Conservation (phyloP, 2,113 vertebrate genomes). For the Neopipo cinnamomea region DNA sequence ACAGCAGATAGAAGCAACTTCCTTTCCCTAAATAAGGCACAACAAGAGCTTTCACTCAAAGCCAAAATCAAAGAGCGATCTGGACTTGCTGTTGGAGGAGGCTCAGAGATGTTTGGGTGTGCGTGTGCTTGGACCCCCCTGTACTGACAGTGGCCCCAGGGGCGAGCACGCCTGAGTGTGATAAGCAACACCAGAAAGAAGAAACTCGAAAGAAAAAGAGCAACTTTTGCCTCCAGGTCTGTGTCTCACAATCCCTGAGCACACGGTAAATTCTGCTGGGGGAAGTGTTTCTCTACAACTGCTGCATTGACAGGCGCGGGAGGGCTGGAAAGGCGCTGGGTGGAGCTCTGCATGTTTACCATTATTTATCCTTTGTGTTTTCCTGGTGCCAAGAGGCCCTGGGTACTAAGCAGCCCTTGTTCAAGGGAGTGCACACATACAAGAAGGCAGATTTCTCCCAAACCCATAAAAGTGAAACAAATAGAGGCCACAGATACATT, state of each 20-base stretch:
- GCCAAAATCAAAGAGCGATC: neutral
- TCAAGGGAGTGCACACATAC: accelerated
- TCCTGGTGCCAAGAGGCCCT: neutral
- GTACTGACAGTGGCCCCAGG: neutral
- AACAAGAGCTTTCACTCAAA: neutral
- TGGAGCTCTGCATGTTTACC: neutral
- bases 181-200: neutral
- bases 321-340: neutral
- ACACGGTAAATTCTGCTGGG: neutral
- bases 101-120: neutral
- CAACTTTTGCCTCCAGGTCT: neutral
- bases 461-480: neutral
- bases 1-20: neutral
- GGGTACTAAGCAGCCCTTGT: neutral
- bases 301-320: neutral
- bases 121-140: neutral
- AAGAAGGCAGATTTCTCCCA: neutral
- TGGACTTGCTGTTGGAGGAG: accelerated
- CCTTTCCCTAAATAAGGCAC: neutral
- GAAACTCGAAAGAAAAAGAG: neutral
- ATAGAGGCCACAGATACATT: neutral
- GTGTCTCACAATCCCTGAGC: neutral
- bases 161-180: too few relatives aligned
- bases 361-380: neutral
- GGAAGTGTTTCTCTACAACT: neutral